Base-by-base conservation (phyloP, 2,888 invertebrate species). In the Theodoxus fluviatilis region DNA sequence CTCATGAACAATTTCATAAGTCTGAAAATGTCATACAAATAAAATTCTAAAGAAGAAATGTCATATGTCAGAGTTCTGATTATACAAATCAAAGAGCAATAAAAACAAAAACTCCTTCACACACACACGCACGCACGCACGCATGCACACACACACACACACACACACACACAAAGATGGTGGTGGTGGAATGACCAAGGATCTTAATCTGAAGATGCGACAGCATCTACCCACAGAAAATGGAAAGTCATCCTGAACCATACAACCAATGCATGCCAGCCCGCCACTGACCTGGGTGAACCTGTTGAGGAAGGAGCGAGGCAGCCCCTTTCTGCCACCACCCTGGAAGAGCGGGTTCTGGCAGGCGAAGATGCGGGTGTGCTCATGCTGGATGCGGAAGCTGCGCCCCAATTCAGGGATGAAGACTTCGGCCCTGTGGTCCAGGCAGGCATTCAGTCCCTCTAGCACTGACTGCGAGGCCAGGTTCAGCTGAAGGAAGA, bases 381-480 rank as follows among this genome's bases (percentile, higher is more conserved):
- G 90, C 73, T 88, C 83, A 90, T 92, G 82, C 69, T 87, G 81
- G 0, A 98, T 91, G 73, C 90, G 89, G 84, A 98, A 98, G 0
- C 93, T 93, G 86, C 91, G 92, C 64, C 93, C 94, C 15, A 99
- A 89, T 88, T 99, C 99, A 0, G 99, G 96, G 71, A 99, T 93
- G 84, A 91, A 99, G 31, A 99, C 92, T 88, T 97, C 95, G 0
- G 95, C 95, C 80, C 99, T 91, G 86, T 99, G 99, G 90, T 99
- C 99, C 70, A 99, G 90, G 82, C 98, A 98, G 0, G 99, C 98
- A 86, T 99, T 99, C 2, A 99, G 90, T 37, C 98, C 99, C 90
- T 99, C 99, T 18, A 99, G 89, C 0, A 99, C 98, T 0, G 98
- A 95, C 86, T 99, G 99, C 0, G 98, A 97, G 0, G 99, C 99